Evolutionary conservation across 2,113 vertebrate genomes (phyloP).

Genomic region (Shinisaurus crocodilurus): DNA sequence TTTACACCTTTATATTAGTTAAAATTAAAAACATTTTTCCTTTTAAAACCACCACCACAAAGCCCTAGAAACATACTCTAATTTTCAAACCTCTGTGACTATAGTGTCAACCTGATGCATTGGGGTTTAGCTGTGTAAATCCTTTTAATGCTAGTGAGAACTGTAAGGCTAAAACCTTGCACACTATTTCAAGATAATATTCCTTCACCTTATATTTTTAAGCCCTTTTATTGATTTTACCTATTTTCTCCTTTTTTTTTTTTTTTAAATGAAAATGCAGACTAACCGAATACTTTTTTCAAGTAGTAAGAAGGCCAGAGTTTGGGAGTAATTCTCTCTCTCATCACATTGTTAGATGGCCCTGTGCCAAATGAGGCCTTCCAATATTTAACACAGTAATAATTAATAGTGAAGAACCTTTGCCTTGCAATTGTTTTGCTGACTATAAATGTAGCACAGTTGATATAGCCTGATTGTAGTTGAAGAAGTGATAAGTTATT

Average conservation of each 20-base stretch:
- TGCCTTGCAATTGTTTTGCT: constrained; percentile 27
- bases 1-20: constrained; percentile 53
- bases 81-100: constrained; percentile 57
- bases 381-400: constrained; percentile 22
- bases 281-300: constrained; percentile 27
- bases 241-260: background rate
- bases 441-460: background rate
- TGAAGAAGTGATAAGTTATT: background rate
- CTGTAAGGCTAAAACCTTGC: constrained; percentile 61
- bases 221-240: background rate
- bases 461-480: background rate
- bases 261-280: constrained; percentile 42
- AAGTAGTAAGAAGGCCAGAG: background rate
- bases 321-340: background rate
- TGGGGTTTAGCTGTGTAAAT: constrained; percentile 65
- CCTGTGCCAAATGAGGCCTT: background rate
- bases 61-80: constrained; percentile 24
- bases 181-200: constrained; percentile 61
- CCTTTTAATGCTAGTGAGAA: constrained; percentile 65
- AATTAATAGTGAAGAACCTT: constrained; percentile 42
- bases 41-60: constrained; percentile 45
- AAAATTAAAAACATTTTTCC: constrained; percentile 62
- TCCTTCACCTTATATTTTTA: constrained; percentile 40
- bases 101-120: constrained; percentile 64
- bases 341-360: constrained; percentile 2